A percentile compares a stretch with the other conserved stretches of the same genome.
phyloP scores from a whole-genome alignment of 2,888 invertebrate genomes.

The Yponomeuta sedellus region DNA sequence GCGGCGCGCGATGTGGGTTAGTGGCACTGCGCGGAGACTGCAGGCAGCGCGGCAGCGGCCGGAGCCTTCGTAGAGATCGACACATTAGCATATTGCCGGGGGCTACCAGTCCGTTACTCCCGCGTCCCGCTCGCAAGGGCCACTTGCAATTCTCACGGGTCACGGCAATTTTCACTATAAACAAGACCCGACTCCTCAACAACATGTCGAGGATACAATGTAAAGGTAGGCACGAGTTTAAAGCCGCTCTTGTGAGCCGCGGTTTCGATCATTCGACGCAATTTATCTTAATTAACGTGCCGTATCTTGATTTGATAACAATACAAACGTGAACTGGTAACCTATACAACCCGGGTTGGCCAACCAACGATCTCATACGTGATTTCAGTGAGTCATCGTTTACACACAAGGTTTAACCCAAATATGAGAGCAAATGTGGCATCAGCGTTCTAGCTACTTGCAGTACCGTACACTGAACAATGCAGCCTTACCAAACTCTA shows the following conservation, averaged over 20 bases:
- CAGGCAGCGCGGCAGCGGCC: conserved; percentile 40
- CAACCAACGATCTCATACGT: conserved; percentile 11
- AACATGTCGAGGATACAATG: not conserved
- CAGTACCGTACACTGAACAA: conserved; percentile 47
- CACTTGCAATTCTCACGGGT: conserved; percentile 49
- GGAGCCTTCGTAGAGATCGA: conserved; percentile 42
- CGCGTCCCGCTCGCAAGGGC: conserved; percentile 54
- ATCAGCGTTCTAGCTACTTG: conserved; percentile 47
- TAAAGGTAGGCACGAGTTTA: not conserved
- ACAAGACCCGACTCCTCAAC: conserved; percentile 14
- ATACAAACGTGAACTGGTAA: conserved; percentile 14
- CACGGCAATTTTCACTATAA: conserved; percentile 39
- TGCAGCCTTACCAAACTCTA: conserved; percentile 53
- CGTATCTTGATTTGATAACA: conserved; percentile 17
- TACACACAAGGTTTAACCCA: conserved; percentile 30
- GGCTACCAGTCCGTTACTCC: conserved; percentile 62
- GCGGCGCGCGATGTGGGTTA: conserved; percentile 62
- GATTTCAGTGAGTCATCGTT: conserved; percentile 20
- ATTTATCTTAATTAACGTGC: conserved; percentile 15
- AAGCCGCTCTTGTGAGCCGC: conserved; percentile 1
- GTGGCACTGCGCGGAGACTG: conserved; percentile 43
- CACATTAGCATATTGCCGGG: conserved; percentile 64
- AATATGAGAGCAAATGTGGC: conserved; percentile 39
- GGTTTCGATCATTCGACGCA: conserved; percentile 8
- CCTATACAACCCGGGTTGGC: conserved; percentile 9